A percentile compares a stretch with the other conserved stretches of the same genome.
Evolutionary conservation across 1,140 invertebrate species (phyloP).

Genomic region (Mesaphorura yosii): DNA sequence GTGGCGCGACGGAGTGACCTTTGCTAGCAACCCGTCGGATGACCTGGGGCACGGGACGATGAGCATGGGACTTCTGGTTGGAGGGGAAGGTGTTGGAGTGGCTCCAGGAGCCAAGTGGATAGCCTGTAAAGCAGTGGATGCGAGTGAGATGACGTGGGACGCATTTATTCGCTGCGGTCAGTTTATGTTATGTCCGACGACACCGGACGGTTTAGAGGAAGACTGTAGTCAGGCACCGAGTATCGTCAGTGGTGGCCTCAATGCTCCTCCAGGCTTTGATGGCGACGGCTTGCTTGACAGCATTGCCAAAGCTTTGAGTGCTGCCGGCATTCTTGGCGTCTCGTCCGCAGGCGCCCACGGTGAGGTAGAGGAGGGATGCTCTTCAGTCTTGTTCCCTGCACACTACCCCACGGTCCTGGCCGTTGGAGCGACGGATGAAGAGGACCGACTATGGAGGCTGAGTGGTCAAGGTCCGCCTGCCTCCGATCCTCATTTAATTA

Average conservation of each 20-base stretch:
- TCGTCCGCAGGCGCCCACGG: slow-evolving; percentile 1
- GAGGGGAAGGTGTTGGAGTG: slow-evolving; percentile 8
- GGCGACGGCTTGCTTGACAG: neutral
- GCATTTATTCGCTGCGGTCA: slow-evolving; percentile 9
- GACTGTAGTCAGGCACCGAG: slow-evolving; percentile 1
- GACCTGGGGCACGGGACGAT: slow-evolving; percentile 13
- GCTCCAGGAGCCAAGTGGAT: slow-evolving; percentile 13
- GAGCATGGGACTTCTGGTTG: slow-evolving; percentile 5
- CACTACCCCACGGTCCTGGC: no score
- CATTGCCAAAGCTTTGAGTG: neutral
- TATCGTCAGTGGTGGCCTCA: slow-evolving; percentile 5
- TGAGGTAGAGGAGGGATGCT: no score
- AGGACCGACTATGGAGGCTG: no score
- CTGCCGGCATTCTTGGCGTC: neutral
- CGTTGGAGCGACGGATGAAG: no score
- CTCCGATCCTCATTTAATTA: no score
- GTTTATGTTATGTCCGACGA: slow-evolving; percentile 9
- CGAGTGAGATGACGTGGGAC: no score
- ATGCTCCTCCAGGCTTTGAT: neutral
- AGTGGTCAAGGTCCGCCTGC: no score
- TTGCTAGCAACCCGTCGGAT: neutral
- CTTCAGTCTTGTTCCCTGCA: no score
- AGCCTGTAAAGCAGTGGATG: neutral
- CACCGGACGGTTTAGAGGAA: neutral
- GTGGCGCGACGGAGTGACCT: slow-evolving; percentile 6